Base-by-base conservation (phyloP, 2,888 invertebrate genomes). In the Drosophila anceps region DNA sequence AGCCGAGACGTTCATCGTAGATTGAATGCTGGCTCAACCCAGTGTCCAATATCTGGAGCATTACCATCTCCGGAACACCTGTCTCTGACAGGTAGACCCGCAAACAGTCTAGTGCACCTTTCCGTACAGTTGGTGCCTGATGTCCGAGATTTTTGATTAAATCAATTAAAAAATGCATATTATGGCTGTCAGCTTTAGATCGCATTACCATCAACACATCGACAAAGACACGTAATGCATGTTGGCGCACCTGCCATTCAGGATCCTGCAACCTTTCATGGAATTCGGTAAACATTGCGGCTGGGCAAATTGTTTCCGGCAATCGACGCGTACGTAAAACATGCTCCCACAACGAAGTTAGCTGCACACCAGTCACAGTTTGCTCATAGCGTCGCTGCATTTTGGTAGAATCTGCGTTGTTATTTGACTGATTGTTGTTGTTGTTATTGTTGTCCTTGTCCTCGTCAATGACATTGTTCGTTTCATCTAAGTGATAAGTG, bases 231-330 rank as follows among this genome's bases (percentile, higher is more conserved):
- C 97, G 93, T 8, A 97, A 93, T 31, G 97, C 97, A 92, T 97
- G 96, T 77, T 97, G 96, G 12, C 97, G 95, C 39, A 97, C 97
- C 93, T 97, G 96, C 95, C 96, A 96, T 92, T 97, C 97, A 1
- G 96, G 96, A 91, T 96, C 96, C 43, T 95, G 94, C 51, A 97
- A 94, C 57, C 97, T 94, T 79, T 96, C 95, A 50, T 95, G 94
- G 88, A 97, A 95, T 83, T 96, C 96, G 61, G 94, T 93, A 91
- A 96, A 96, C 84, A 96, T 95, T 63, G 94, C 94, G 69, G 94
- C 93, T 2, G 95, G 94, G 88, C 96, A 95, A 57, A 95, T 94
- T 74, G 95, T 95, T 27, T 95, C 95, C 44, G 97, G 97, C 63
- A 97, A 94, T 61, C 95, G 94, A 67, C 95, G 95, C 69, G 96